These are phyloP conservation scores for Hemitrygon akajei DNA, from an alignment of 2,797 vertebrate genomes.

Conservation along the genomic window DNA sequence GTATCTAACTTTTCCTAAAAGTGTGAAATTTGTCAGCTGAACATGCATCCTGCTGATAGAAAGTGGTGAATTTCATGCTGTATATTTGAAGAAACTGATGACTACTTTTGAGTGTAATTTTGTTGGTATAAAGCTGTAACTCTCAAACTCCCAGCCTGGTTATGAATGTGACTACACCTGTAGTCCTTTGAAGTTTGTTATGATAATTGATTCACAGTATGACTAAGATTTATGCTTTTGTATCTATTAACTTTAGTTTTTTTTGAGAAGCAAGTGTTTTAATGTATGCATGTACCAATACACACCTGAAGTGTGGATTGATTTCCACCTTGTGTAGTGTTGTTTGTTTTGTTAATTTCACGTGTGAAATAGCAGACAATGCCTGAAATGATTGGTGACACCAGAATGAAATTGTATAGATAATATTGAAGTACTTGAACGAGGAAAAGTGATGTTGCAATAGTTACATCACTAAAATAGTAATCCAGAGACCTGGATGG, in stretches of 20 bases:
- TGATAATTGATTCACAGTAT: neutral
- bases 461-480: no score
- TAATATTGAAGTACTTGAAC: neutral
- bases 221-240: neutral
- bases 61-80: neutral
- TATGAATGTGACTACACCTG: neutral
- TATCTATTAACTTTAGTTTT: neutral
- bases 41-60: neutral
- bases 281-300: neutral
- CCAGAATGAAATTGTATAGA: neutral
- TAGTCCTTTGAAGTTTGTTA: neutral
- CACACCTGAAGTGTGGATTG: neutral
- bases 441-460: no score
- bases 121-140: neutral
- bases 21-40: neutral
- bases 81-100: neutral
- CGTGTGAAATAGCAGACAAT: neutral
- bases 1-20: neutral
- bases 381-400: neutral
- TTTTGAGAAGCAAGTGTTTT: neutral
- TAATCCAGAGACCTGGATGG: no score
- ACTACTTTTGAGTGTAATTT: neutral
- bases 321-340: neutral
- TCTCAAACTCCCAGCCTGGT: neutral
- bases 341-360: neutral